Percentiles rank a stretch among this genome's conserved stretches.
Evolutionary conservation across 2,888 invertebrate species (phyloP).

Genomic region (Tanypteryx hageni): DNA sequence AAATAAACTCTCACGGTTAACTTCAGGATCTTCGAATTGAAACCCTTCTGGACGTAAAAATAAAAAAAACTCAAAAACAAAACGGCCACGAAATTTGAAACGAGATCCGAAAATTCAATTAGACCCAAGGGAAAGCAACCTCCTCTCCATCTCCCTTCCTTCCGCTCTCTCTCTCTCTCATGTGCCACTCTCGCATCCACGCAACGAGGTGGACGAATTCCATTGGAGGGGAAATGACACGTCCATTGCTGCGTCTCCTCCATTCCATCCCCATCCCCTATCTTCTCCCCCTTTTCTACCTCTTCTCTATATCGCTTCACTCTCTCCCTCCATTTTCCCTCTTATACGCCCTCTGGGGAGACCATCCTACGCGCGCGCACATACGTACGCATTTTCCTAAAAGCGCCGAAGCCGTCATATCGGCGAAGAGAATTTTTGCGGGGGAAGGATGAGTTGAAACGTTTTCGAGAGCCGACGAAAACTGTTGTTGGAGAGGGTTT

Average conservation of each 20-base stretch:
- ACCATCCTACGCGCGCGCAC: background rate
- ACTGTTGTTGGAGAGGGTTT: background rate
- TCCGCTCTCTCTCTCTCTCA: background rate
- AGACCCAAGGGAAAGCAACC: background rate
- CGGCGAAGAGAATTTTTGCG: background rate
- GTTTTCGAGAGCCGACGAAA: background rate
- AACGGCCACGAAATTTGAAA: slow-evolving; percentile 27
- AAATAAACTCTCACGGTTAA: background rate
- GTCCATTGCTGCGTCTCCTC: background rate
- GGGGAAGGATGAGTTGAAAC: background rate
- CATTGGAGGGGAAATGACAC: background rate
- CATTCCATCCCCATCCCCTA: background rate
- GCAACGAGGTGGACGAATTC: background rate
- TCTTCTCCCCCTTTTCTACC: background rate
- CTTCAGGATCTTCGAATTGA: slow-evolving; percentile 43
- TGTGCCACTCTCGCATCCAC: background rate
- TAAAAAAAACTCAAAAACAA: slow-evolving; percentile 12
- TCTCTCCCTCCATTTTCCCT: background rate
- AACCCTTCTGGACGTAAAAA: background rate
- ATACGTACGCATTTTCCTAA: background rate
- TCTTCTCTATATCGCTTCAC: background rate
- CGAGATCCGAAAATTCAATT: slow-evolving; percentile 39
- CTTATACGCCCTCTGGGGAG: background rate
- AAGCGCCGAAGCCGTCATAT: background rate
- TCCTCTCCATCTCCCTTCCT: background rate